phyloP scores from a whole-genome alignment of 2,797 vertebrate species.

The Sebastes jordani region DNA sequence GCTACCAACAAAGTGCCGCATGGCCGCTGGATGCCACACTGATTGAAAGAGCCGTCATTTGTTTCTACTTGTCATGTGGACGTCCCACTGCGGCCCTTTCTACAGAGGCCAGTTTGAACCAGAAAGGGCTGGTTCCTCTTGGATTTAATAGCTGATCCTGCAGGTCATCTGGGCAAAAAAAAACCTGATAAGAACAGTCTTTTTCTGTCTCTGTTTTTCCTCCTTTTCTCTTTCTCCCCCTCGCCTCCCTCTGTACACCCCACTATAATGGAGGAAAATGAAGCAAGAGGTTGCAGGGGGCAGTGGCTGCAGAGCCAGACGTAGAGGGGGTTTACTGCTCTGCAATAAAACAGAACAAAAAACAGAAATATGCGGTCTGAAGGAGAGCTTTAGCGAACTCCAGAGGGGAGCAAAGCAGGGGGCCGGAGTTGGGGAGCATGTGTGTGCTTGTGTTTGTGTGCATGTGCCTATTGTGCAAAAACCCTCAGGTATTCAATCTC shows the following conservation, averaged over 20 bases:
- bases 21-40: slow-evolving; percentile 5
- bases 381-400: slow-evolving; percentile 68
- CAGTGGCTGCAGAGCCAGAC: slow-evolving; percentile 67
- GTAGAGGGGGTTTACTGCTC: slow-evolving; percentile 73
- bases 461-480: slow-evolving; percentile 21
- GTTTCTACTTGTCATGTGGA: slow-evolving; percentile 16
- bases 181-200: slow-evolving; percentile 53
- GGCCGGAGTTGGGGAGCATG: slow-evolving; percentile 49
- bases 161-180: slow-evolving; percentile 37
- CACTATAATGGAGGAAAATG: slow-evolving; percentile 56
- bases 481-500: slow-evolving; percentile 27
- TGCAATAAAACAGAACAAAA: slow-evolving; percentile 80
- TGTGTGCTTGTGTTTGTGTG: slow-evolving; percentile 13
- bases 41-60: slow-evolving; percentile 13
- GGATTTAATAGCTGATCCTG: slow-evolving; percentile 53
- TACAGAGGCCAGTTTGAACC: slow-evolving; percentile 50
- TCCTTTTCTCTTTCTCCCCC: slow-evolving; percentile 13
- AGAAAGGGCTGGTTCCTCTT: slow-evolving; percentile 41
- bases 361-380: slow-evolving; percentile 72
- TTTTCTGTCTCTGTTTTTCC: slow-evolving; percentile 38
- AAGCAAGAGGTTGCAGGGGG: slow-evolving; percentile 70
- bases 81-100: slow-evolving; percentile 32
- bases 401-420: slow-evolving; percentile 56
- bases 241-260: slow-evolving; percentile 21
- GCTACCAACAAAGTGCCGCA: slow-evolving; percentile 34